phyloP scores from a whole-genome alignment of 35 echinoderm and acorn worm genomes.

The Holothuria glaberrima region DNA sequence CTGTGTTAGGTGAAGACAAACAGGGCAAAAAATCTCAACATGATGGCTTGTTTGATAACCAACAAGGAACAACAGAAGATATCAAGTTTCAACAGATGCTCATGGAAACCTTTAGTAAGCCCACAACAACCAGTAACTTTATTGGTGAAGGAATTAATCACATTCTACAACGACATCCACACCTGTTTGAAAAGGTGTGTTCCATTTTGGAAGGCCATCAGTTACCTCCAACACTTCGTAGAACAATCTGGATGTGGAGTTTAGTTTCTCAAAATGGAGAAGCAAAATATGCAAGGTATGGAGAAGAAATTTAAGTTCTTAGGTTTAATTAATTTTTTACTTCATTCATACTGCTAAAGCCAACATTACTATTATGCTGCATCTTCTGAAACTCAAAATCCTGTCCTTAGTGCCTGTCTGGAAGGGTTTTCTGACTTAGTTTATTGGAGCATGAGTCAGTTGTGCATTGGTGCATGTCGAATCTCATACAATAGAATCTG shows the following conservation, averaged over 20 bases:
- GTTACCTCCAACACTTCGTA: background rate
- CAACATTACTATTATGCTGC: too few species aligned
- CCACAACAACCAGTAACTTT: background rate
- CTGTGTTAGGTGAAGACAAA: background rate
- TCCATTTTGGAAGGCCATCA: background rate
- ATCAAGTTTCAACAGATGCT: background rate
- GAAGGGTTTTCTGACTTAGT: too few species aligned
- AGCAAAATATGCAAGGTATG: background rate
- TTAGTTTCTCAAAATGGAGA: background rate
- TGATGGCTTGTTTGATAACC: background rate
- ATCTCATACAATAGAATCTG: too few species aligned
- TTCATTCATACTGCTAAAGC: too few species aligned
- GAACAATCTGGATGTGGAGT: background rate
- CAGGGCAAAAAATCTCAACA: background rate
- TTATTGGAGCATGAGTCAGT: too few species aligned
- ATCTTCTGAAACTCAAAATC: too few species aligned
- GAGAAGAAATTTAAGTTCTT: too few species aligned
- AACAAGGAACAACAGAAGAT: background rate
- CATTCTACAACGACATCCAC: background rate
- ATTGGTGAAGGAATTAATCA: conserved; percentile 15
- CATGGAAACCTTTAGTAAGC: background rate
- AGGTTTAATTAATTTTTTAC: too few species aligned
- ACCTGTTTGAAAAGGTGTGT: conserved; percentile 15
- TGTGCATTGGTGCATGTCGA: too few species aligned
- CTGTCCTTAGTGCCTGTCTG: too few species aligned